These are phyloP conservation scores for Campoplex capitator DNA, from an alignment of 2,888 invertebrate species.

Conservation along the genomic window DNA sequence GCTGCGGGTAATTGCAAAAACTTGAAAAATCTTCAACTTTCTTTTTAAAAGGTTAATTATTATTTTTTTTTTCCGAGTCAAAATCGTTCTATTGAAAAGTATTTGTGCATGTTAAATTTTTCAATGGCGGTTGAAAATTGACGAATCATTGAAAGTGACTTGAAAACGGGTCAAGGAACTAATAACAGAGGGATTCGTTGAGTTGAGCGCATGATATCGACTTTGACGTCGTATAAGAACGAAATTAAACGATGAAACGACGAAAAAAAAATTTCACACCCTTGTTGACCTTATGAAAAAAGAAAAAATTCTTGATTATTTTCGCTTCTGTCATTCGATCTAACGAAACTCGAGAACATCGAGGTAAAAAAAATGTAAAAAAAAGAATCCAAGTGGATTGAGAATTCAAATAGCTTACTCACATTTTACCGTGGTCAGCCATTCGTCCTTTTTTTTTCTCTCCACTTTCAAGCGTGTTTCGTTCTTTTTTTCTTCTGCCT, in stretches of 20 bases:
- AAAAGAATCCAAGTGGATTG: not conserved
- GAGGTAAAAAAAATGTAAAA: not conserved
- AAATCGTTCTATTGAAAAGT: not conserved
- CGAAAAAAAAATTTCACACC: not conserved
- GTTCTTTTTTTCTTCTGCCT: conserved; percentile 30
- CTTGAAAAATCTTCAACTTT: not conserved
- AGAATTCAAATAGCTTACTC: conserved; percentile 65
- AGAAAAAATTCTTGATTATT: not conserved
- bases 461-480: conserved; percentile 25
- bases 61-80: not conserved
- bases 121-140: not conserved
- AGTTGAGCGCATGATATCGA: not conserved
- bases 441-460: conserved; percentile 66
- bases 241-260: not conserved
- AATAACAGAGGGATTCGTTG: not conserved
- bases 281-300: not conserved
- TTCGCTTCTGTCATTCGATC: not conserved
- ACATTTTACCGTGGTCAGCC: conserved; percentile 80
- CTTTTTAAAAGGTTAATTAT: not conserved
- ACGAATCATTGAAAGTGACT: not conserved
- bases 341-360: not conserved
- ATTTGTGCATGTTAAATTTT: not conserved
- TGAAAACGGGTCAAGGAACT: not conserved
- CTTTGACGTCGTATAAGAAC: not conserved
- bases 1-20: not conserved